Base-by-base conservation (phyloP, 2,113 vertebrate species). In the Vulpes vulpes region DNA sequence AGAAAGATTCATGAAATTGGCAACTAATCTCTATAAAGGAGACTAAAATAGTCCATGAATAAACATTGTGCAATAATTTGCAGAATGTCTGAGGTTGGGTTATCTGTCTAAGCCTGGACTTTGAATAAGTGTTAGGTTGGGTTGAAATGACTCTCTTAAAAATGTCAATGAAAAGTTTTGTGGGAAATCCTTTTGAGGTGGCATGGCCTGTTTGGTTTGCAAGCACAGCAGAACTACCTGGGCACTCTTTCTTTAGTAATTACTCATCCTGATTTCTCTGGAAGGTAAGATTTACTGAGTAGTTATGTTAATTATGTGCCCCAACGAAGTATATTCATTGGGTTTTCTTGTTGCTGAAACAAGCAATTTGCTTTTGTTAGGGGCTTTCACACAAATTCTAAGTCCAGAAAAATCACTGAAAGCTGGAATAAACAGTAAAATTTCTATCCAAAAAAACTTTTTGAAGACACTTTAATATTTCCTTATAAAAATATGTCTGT, bases 111-210 rank as follows among this genome's bases (percentile, higher is more conserved):
- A 97, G 53, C 67, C 76, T 23, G 8, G 83, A 64, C 57, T 96
- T 95, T 93, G 73, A 89, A 8, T 97, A 97, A 97, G 55, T 95
- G 6, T 57, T 67, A 92, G 90, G 80, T 92, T 95, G 69, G 94
- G 4, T 35, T 94, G 69, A 96, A 82, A 91, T 94, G 71, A 84
- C 38, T 95, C 30, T 86, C 11, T 78, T 95, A 93, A 60, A 96
- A 71, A 16, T 1, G 6, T 8, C 35, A 84, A 65, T 89, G 81
- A 83, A 85, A 53, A 0, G 2, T 69, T 89, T 79, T 88, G 89
- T 74, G 82, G 80, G 55, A 74, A 71, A 57, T 78, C 23, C 67
- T 95, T 80, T 69, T 30, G 57, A 67, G 60, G 23, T 1, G 32
- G 2, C 19, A 20, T 60, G 59, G 38, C 49, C 19, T 91, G 49